Base-by-base conservation (phyloP, 2,113 vertebrate species). In the Proteles cristata region DNA sequence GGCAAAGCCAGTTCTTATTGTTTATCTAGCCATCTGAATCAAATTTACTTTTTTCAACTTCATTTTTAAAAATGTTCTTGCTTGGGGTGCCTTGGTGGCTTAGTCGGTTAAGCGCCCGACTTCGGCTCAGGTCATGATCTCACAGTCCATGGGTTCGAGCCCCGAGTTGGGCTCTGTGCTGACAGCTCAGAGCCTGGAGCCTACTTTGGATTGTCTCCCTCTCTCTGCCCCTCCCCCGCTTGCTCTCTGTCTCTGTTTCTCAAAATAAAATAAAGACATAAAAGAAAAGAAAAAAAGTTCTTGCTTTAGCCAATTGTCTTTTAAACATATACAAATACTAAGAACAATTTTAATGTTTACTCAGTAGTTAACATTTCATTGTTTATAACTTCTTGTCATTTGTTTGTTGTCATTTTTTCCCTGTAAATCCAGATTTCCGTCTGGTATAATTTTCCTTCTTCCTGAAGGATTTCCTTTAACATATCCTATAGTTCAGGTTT, bases 311-410 rank as follows among this genome's bases (percentile, higher is more conserved):
- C 66, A 65, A 2, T 92, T 96, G 76, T 77, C 48, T 96, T 88
- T 89, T 88, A 83, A 83, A 86, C 16, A 45, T 95, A 35, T 86
- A 90, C 81, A 80, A 80, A 90, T 73, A 93, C 79, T 93, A 74
- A 84, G n/a, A 58, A 19, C 66, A 25, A 16, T 63, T 81, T 91
- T 68, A 21, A 31, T 87, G 11, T 66, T 87, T 82, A 66, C 16
- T 11, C 4, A 68, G 26, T 77, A 58, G 4, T 82, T 88, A 43
- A 15, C 25, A 73, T 82, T 91, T 82, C 81, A 45, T 76, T 76
- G 28, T 45, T 48, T 76, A 74, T 43, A 43, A 43, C 71, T 14
- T 74, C 35, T 74, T 74, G 11, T 45, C 26, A 6, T 74, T 74
- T 74, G 35, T 45, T 73, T 25, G 71, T 73, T 28, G 12, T 45